A percentile compares a stretch with the other conserved stretches of the same genome.
Conservation (phyloP, 2,113 vertebrate genomes). For the Cynoglossus semilaevis region DNA sequence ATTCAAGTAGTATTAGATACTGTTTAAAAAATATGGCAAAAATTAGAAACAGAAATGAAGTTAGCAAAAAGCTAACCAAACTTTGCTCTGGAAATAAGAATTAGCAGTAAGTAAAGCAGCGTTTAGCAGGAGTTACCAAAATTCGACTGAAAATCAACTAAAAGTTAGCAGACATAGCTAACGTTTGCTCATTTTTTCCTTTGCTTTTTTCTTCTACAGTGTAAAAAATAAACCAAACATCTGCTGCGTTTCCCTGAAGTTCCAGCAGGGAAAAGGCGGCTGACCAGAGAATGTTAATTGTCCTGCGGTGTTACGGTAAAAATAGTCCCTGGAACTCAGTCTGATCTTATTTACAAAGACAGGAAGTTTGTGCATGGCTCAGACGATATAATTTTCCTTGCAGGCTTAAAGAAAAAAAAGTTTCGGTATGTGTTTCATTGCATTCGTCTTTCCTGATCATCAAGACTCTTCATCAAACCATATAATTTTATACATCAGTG, state of each 20-base stretch:
- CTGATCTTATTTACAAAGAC: conserved; percentile 60
- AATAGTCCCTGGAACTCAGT: conserved; percentile 65
- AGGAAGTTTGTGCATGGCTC: conserved; percentile 49
- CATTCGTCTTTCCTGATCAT: conserved; percentile 55
- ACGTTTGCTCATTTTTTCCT: not conserved
- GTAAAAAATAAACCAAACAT: conserved; percentile 73
- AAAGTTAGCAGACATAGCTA: too few relatives aligned
- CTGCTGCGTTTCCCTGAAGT: conserved; percentile 60
- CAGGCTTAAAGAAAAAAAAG: conserved; percentile 31
- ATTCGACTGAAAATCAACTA: too few relatives aligned
- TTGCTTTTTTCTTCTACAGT: conserved; percentile 60
- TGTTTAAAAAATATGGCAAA: too few relatives aligned
- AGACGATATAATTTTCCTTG: conserved; percentile 49
- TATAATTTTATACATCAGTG: conserved; percentile 67
- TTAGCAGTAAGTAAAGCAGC: too few relatives aligned
- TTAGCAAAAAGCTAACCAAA: too few relatives aligned
- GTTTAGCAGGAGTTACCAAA: too few relatives aligned
- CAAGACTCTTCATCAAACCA: conserved; percentile 22
- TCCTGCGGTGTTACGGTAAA: conserved; percentile 65
- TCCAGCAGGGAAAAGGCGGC: conserved; percentile 73
- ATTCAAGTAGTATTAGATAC: too few relatives aligned
- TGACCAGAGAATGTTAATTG: conserved; percentile 73
- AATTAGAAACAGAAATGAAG: too few relatives aligned
- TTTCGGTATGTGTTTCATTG: conserved; percentile 49
- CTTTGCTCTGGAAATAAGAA: too few relatives aligned